Conservation (phyloP, 2,797 vertebrate genomes). For the Eptatretus atami region DNA sequence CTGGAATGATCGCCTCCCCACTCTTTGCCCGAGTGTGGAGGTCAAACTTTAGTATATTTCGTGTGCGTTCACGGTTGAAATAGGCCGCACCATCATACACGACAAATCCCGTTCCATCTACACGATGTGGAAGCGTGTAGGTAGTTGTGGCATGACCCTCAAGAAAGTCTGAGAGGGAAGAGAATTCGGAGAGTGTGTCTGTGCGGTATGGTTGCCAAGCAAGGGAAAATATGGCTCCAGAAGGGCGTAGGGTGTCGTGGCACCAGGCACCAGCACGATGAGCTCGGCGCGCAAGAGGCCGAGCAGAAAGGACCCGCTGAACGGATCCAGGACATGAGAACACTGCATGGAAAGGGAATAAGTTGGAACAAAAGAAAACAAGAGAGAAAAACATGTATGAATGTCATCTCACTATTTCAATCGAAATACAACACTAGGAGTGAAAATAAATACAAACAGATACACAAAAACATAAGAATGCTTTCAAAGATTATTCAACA, state of each 20-base stretch:
- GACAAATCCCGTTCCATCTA: constrained; percentile 65
- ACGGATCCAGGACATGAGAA: constrained; percentile 72
- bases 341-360: constrained; percentile 19
- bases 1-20: constrained; percentile 56
- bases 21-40: constrained; percentile 71
- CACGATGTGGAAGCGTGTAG: constrained; percentile 61
- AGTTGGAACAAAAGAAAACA: background rate
- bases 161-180: constrained; percentile 61
- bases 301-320: constrained; percentile 36
- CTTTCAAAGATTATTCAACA: no score
- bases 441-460: no score
- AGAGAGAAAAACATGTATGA: no score
- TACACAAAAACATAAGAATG: no score
- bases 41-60: constrained; percentile 72
- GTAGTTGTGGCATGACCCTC: constrained; percentile 34
- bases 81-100: constrained; percentile 74
- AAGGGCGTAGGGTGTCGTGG: constrained; percentile 63
- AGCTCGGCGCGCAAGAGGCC: constrained; percentile 27
- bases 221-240: constrained; percentile 69
- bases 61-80: constrained; percentile 83
- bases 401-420: no score
- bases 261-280: constrained; percentile 38
- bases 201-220: constrained; percentile 77
- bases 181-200: constrained; percentile 58
- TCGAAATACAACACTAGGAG: no score